Evolutionary conservation across 2,113 vertebrate species (phyloP).

Genomic region (Oceanodroma tethys): DNA sequence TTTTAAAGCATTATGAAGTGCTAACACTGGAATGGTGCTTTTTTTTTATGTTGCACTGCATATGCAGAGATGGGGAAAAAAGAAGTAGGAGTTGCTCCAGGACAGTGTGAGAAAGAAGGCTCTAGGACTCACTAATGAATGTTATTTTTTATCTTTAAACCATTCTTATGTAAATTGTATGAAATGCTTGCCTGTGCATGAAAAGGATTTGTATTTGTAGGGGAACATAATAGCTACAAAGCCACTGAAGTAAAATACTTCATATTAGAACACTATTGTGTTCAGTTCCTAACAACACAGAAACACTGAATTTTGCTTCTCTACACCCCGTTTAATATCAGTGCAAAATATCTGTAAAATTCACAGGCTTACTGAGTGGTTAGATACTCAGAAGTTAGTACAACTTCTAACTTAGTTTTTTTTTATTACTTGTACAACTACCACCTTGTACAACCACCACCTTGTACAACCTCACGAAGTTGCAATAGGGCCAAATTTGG

Average conservation of each 20-base stretch:
- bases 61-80: neutral
- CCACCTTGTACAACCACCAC: neutral
- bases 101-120: neutral
- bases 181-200: neutral
- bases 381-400: neutral
- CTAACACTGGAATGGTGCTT: neutral
- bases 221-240: neutral
- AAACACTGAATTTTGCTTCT: neutral
- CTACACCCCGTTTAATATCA: neutral
- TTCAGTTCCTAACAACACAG: neutral
- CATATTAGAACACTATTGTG: neutral
- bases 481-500: neutral
- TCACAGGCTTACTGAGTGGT: neutral
- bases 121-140: neutral
- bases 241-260: neutral
- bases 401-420: neutral
- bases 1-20: neutral
- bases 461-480: fast-evolving
- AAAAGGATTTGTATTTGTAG: neutral
- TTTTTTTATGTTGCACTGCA: neutral
- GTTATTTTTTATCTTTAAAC: neutral
- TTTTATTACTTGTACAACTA: neutral
- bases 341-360: neutral
- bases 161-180: neutral
- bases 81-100: neutral